Percentiles rank a stretch among this genome's conserved stretches.
These are phyloP conservation scores for Leptobrachium leishanense DNA, from an alignment of 2,113 vertebrate species.

Conservation along the genomic window DNA sequence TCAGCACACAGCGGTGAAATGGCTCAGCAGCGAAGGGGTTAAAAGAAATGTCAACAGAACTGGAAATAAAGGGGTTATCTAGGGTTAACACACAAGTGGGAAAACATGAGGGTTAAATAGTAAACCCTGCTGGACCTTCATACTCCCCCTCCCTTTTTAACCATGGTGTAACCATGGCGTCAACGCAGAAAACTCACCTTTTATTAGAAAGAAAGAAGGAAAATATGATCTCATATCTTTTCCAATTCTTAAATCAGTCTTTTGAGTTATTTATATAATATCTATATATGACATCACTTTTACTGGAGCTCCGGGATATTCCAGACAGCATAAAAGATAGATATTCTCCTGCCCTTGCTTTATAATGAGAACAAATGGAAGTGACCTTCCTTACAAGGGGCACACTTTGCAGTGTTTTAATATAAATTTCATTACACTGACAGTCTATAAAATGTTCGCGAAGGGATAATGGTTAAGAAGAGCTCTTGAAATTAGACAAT, in stretches of 20 bases:
- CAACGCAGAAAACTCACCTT: too few relatives aligned
- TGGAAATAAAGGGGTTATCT: too few relatives aligned
- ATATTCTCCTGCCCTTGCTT: conserved; percentile 42
- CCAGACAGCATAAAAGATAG: not conserved
- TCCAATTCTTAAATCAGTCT: conserved; percentile 1
- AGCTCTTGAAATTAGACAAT: conserved; percentile 62
- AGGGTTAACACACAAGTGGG: too few relatives aligned
- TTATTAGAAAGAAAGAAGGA: too few relatives aligned
- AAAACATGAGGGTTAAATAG: too few relatives aligned
- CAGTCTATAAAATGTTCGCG: conserved; percentile 59
- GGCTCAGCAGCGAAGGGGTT: too few relatives aligned
- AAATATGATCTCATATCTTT: conserved; percentile 33
- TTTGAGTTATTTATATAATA: conserved; percentile 39
- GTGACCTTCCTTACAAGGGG: conserved; percentile 56
- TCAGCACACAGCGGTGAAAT: too few relatives aligned
- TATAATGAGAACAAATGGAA: conserved; percentile 64
- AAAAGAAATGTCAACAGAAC: too few relatives aligned
- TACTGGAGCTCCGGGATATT: conserved; percentile 24
- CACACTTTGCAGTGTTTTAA: conserved; percentile 61
- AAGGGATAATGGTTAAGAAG: conserved; percentile 64
- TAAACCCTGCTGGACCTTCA: too few relatives aligned
- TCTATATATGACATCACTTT: conserved; percentile 20
- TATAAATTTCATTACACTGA: conserved; percentile 65
- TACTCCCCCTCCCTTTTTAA: too few relatives aligned
- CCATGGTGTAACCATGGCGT: too few relatives aligned